Conservation (phyloP, 2,797 vertebrate species). For the Rhinatrema bivittatum region DNA sequence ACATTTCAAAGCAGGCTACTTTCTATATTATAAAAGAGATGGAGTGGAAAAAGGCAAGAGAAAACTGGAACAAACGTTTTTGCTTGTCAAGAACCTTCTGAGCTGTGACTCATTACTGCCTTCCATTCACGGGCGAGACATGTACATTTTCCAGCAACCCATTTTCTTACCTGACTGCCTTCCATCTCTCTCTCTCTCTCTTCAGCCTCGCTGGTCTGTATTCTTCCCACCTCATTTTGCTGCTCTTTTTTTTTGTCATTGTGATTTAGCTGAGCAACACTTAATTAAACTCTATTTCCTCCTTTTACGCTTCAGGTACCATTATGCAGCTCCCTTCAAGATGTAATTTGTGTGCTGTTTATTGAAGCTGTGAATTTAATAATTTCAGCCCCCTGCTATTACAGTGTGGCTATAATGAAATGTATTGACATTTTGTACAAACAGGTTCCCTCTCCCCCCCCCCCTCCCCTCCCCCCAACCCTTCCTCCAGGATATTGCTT, state of each 20-base stretch:
- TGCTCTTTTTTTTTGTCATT: no score
- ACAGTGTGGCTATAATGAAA: constrained; percentile 21
- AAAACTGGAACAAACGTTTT: background rate
- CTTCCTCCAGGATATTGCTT: background rate
- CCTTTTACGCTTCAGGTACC: constrained; percentile 50
- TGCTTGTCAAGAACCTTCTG: constrained; percentile 4
- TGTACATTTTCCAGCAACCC: background rate
- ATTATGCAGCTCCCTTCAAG: constrained; percentile 43
- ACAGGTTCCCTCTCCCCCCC: constrained; percentile 15
- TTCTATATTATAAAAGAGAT: no score
- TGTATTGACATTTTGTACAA: constrained; percentile 27
- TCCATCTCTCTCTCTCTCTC: background rate
- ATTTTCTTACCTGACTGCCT: constrained; percentile 3
- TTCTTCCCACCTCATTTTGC: constrained; percentile 13
- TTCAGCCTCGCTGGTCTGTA: constrained; percentile 8
- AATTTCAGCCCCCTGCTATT: constrained; percentile 28
- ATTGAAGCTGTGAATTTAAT: constrained; percentile 57
- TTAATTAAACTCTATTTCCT: constrained; percentile 60
- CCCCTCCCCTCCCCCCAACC: no score
- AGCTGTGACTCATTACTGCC: background rate
- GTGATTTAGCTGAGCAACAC: constrained; percentile 47
- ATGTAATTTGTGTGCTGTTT: constrained; percentile 53
- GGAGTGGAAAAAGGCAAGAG: no score
- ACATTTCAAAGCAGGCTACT: no score
- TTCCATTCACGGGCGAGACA: no score